phyloP scores from a whole-genome alignment of 1,140 invertebrate species.

The Hylaeus anthracinus region DNA sequence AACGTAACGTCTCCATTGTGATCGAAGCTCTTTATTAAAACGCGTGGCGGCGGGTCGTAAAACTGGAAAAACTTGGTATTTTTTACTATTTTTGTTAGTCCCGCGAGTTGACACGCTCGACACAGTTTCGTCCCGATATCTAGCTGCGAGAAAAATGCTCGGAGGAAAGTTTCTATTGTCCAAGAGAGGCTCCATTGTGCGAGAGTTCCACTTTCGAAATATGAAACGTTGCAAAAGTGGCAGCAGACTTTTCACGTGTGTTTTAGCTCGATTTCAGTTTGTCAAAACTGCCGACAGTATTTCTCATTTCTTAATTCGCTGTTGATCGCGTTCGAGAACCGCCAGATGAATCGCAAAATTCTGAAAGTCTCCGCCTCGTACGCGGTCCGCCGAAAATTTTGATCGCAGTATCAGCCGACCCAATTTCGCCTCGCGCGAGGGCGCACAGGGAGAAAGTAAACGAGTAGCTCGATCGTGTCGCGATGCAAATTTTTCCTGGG shows the following conservation, averaged over 20 bases:
- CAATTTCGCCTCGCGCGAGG: not conserved
- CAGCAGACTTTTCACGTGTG: not conserved
- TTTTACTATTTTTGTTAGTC: not conserved
- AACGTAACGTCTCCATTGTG: too few relatives aligned
- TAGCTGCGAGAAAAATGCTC: not conserved
- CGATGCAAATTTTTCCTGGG: constrained; percentile 18
- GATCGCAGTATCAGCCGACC: not conserved
- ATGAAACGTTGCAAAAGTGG: constrained; percentile 1
- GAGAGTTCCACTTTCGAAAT: not conserved
- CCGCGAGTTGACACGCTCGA: constrained; percentile 3
- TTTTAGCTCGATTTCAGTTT: not conserved
- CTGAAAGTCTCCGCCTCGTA: too few relatives aligned
- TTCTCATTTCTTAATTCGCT: not conserved
- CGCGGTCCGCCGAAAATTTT: not conserved
- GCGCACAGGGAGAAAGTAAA: not conserved
- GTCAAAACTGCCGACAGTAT: not conserved
- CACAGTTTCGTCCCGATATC: not conserved
- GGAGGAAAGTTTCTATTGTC: constrained; percentile 12
- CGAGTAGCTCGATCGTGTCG: not conserved
- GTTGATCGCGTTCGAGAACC: too few relatives aligned
- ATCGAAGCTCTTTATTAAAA: too few relatives aligned
- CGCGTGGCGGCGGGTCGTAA: not conserved
- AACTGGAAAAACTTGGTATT: not conserved
- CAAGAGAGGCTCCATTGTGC: not conserved
- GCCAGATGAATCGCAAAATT: not conserved